Evolutionary conservation across 1,140 invertebrate species (phyloP).

Genomic region (Drosophila ficusphila): DNA sequence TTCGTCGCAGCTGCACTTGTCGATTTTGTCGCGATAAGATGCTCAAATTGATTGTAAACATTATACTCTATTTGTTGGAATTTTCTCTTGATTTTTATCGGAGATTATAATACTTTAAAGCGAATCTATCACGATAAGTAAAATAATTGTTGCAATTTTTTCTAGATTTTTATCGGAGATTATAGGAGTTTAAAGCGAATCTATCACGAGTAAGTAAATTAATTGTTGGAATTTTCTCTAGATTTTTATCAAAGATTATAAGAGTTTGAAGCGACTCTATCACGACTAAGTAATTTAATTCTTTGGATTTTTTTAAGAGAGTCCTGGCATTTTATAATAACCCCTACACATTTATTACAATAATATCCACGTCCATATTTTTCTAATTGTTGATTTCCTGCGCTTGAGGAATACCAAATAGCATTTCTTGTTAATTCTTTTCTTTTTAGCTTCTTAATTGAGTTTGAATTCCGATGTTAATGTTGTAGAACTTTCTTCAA

Average conservation of each 20-base stretch:
- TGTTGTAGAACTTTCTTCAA: conserved; percentile 34
- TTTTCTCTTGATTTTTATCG: conserved; percentile 59
- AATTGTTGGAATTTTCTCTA: conserved; percentile 44
- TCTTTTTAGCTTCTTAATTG: background rate
- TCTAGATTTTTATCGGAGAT: conserved; percentile 63
- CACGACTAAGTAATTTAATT: too few relatives aligned
- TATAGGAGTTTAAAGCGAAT: conserved; percentile 11
- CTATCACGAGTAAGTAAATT: background rate
- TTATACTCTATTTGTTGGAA: conserved; percentile 62
- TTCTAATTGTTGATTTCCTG: too few relatives aligned
- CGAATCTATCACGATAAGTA: background rate
- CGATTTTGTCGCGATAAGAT: conserved; percentile 35
- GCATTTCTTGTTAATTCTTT: background rate
- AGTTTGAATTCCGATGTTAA: too few relatives aligned
- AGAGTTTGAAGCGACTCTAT: background rate
- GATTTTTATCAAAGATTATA: background rate
- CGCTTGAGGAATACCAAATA: too few relatives aligned
- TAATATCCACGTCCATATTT: background rate
- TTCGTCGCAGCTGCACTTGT: conserved; percentile 34
- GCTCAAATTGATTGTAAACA: conserved; percentile 74
- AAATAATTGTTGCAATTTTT: conserved; percentile 57
- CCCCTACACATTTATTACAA: background rate
- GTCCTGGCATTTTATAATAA: too few relatives aligned
- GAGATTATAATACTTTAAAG: conserved; percentile 38
- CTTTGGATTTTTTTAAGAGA: too few relatives aligned